Evolutionary conservation across 2,113 vertebrate genomes (phyloP).

Genomic region (Catagonus wagneri): DNA sequence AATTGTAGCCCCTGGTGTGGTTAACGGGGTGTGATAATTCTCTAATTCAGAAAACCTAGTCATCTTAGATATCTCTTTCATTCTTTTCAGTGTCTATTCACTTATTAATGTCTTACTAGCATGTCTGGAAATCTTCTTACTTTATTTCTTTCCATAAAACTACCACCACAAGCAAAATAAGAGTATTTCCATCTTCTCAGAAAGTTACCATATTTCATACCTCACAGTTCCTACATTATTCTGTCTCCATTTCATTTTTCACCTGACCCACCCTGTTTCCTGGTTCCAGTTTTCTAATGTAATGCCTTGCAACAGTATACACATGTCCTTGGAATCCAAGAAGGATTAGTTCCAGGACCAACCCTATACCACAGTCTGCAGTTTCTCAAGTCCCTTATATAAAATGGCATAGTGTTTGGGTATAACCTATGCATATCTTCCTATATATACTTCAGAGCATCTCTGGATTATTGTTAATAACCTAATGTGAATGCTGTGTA

Average conservation of each 20-base stretch:
- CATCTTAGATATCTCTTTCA: background rate
- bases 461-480: background rate
- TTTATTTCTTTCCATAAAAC: background rate
- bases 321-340: background rate
- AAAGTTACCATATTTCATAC: background rate
- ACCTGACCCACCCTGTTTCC: background rate
- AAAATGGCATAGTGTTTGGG: background rate
- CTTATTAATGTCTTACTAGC: background rate
- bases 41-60: background rate
- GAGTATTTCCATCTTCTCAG: background rate
- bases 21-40: background rate
- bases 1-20: background rate
- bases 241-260: background rate
- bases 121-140: background rate
- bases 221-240: background rate
- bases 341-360: background rate
- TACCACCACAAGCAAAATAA: background rate
- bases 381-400: background rate
- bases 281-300: background rate
- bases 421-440: background rate
- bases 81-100: background rate
- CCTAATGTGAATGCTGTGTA: background rate
- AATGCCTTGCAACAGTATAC: background rate
- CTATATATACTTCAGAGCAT: background rate
- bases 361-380: background rate